phyloP scores from a whole-genome alignment of 2,888 invertebrate genomes.

The Pandemis corylana region DNA sequence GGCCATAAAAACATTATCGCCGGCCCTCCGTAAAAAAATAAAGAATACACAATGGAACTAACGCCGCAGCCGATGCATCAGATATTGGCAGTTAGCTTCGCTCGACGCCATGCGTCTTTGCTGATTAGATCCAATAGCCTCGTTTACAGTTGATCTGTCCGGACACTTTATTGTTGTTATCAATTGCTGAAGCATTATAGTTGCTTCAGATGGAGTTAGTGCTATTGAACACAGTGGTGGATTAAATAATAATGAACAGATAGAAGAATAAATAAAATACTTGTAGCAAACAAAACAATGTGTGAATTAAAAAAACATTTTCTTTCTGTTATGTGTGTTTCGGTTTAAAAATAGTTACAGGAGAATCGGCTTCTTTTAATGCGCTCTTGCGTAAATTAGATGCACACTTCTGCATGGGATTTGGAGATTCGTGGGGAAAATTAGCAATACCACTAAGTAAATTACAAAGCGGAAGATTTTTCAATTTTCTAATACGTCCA shows the following conservation, averaged over 20 bases:
- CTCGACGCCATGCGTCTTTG: conserved; percentile 72
- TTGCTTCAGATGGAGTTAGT: conserved; percentile 39
- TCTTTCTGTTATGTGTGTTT: too few relatives aligned
- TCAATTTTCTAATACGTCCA: conserved; percentile 63
- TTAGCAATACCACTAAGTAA: conserved; percentile 39
- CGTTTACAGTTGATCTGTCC: conserved; percentile 46
- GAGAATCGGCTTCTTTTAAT: not conserved
- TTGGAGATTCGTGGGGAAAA: conserved; percentile 31
- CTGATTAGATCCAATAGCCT: conserved; percentile 70
- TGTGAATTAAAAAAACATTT: not conserved
- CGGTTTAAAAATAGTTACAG: not conserved
- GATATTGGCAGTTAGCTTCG: conserved; percentile 82
- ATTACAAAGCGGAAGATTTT: conserved; percentile 46
- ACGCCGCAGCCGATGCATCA: conserved; percentile 72
- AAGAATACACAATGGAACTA: conserved; percentile 80
- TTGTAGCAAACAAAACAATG: too few relatives aligned
- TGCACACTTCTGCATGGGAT: conserved; percentile 1
- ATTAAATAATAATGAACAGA: conserved; percentile 21
- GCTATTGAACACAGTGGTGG: conserved; percentile 25
- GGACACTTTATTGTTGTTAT: conserved; percentile 63
- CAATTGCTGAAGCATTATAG: conserved; percentile 68
- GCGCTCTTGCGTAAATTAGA: not conserved
- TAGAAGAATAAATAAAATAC: too few relatives aligned
- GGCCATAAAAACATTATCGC: conserved; percentile 84
- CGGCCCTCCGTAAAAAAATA: conserved; percentile 82